Percentiles rank a stretch among this genome's conserved stretches.
Conservation (phyloP, 2,888 invertebrate genomes). For the Exocentrus adspersus region DNA sequence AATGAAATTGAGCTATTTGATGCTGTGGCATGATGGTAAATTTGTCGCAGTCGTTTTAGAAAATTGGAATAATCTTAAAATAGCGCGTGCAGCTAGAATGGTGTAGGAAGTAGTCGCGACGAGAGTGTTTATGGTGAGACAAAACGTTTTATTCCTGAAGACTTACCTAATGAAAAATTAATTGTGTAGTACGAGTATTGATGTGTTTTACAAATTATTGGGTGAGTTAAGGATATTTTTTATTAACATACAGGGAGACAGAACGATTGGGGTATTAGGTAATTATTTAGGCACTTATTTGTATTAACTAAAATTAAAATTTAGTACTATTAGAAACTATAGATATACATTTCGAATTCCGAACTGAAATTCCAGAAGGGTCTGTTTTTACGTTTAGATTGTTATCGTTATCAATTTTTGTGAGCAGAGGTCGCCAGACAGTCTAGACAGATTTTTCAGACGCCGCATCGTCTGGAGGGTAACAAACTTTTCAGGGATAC, state of each 20-base stretch:
- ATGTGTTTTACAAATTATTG: not conserved
- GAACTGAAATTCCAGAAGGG: too few species aligned
- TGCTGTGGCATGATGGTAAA: not conserved
- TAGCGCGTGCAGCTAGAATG: not conserved
- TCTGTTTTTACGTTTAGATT: too few species aligned
- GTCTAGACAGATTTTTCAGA: conserved; percentile 10
- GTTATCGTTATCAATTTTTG: not conserved
- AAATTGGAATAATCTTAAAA: conserved; percentile 11
- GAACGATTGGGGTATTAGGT: too few species aligned
- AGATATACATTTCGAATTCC: too few species aligned
- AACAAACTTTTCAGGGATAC: not conserved
- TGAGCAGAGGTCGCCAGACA: conserved; percentile 8
- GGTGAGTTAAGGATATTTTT: conserved; percentile 4
- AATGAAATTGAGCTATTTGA: not conserved
- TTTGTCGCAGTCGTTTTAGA: conserved; percentile 4
- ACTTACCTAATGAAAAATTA: conserved; percentile 17
- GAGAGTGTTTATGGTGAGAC: not conserved
- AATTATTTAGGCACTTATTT: too few species aligned
- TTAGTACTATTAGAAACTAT: too few species aligned
- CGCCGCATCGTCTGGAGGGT: conserved; percentile 4
- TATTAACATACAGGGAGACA: too few species aligned
- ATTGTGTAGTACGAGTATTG: not conserved
- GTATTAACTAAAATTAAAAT: too few species aligned
- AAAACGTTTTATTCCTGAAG: conserved; percentile 6
- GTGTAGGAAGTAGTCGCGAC: conserved; percentile 4